Conservation (phyloP, 2,113 vertebrate species). For the Thamnaconus septentrionalis region DNA sequence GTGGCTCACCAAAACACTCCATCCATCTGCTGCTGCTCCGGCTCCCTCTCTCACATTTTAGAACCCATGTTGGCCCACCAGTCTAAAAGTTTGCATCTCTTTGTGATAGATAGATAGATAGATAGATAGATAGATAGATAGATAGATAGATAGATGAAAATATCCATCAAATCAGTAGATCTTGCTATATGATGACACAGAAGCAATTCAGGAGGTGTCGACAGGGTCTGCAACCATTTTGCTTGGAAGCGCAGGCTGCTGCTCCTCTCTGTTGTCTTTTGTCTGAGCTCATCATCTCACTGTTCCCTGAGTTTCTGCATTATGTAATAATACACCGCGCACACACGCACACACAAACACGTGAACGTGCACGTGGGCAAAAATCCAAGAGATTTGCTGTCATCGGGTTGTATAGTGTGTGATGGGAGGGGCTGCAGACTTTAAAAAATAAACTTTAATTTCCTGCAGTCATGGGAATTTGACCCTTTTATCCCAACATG, state of each 20-base stretch:
- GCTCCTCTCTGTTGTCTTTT: neutral
- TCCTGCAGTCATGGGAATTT: constrained; percentile 79
- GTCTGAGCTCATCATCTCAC: neutral
- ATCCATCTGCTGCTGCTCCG: too few relatives aligned
- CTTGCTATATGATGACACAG: too few relatives aligned
- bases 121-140: too few relatives aligned
- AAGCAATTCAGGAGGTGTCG: neutral
- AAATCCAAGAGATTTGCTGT: constrained; percentile 20
- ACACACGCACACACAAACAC: neutral
- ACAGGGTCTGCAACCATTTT: neutral
- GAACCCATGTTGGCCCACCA: too few relatives aligned
- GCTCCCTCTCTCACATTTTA: too few relatives aligned
- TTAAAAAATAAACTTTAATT: constrained; percentile 78
- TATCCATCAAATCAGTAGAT: too few relatives aligned
- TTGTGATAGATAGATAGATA: too few relatives aligned
- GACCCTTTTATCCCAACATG: constrained; percentile 60
- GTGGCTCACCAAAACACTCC: too few relatives aligned
- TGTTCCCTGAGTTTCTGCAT: neutral
- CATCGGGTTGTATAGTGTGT: constrained; percentile 39
- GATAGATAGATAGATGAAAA: too few relatives aligned
- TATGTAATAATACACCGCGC: constrained; percentile 5
- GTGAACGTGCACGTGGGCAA: neutral
- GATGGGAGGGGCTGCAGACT: constrained; percentile 33
- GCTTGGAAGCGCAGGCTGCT: neutral
- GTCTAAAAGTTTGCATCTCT: too few relatives aligned